Conservation (phyloP, 2,888 invertebrate species). For the Pandemis cinnamomeana region DNA sequence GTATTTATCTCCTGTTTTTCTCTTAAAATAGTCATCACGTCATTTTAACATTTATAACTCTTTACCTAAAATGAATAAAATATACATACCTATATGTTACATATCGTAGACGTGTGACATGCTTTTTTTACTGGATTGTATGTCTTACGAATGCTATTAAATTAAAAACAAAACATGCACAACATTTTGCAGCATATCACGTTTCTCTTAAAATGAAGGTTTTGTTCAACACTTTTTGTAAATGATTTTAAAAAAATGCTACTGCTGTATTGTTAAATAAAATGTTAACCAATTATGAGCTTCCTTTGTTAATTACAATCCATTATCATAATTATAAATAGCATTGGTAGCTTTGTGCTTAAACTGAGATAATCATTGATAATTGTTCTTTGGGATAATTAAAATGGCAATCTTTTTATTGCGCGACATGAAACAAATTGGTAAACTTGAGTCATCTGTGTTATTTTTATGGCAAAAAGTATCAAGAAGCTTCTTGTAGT, state of each 20-base stretch:
- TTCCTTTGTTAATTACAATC: conserved; percentile 22
- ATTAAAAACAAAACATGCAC: too few species aligned
- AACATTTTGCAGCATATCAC: too few species aligned
- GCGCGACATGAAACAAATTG: conserved; percentile 14
- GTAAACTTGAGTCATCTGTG: not conserved
- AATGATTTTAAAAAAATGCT: conserved; percentile 2
- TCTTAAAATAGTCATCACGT: too few species aligned
- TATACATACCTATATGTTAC: too few species aligned
- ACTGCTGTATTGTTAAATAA: conserved; percentile 6
- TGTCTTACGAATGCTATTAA: too few species aligned
- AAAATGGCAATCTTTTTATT: conserved; percentile 8
- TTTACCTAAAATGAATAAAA: too few species aligned
- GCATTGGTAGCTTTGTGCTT: conserved; percentile 14
- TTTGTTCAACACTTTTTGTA: not conserved
- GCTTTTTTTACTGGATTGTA: too few species aligned
- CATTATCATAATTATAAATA: conserved; percentile 23
- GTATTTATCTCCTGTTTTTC: too few species aligned
- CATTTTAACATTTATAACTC: too few species aligned
- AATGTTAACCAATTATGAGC: conserved; percentile 6
- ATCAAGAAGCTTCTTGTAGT: too few species aligned
- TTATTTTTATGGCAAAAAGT: not conserved
- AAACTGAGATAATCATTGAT: conserved; percentile 21
- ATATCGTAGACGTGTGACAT: too few species aligned
- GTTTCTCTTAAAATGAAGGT: not conserved
- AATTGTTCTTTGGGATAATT: conserved; percentile 14